phyloP scores from a whole-genome alignment of 2,797 vertebrate species.

The Thripadectes ignobilis region DNA sequence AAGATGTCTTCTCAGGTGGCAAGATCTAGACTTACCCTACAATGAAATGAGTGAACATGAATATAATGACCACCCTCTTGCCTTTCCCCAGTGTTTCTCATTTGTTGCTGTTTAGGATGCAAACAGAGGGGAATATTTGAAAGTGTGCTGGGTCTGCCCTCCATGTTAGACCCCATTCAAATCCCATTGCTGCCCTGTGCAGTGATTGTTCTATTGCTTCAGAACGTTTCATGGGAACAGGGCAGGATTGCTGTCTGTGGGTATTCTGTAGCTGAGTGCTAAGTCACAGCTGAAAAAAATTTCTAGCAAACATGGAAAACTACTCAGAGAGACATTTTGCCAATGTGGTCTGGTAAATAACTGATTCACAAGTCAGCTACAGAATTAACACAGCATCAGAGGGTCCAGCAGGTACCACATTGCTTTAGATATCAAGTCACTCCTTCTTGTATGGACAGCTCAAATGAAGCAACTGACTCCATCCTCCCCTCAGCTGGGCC shows the following conservation, averaged over 20 bases:
- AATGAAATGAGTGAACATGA: accelerated
- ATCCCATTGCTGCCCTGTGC: neutral
- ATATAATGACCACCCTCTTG: neutral
- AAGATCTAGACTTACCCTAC: neutral
- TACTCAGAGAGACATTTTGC: neutral
- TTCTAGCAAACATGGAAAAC: neutral
- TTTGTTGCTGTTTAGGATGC: neutral
- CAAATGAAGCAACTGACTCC: neutral
- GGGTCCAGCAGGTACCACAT: neutral
- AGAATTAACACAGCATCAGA: neutral
- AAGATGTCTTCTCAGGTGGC: neutral
- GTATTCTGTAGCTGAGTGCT: neutral
- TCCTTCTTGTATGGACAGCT: neutral
- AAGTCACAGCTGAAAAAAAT: neutral
- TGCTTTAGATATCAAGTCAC: neutral
- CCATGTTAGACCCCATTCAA: neutral
- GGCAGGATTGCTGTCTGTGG: neutral
- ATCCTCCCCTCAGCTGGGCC: neutral
- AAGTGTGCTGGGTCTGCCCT: neutral
- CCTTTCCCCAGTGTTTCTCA: neutral
- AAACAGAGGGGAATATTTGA: neutral
- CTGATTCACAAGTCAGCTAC: neutral
- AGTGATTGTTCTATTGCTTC: neutral
- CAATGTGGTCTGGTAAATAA: neutral
- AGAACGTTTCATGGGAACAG: neutral